These are phyloP conservation scores for Spilarctia lutea DNA, from an alignment of 2,888 invertebrate species.

Conservation along the genomic window DNA sequence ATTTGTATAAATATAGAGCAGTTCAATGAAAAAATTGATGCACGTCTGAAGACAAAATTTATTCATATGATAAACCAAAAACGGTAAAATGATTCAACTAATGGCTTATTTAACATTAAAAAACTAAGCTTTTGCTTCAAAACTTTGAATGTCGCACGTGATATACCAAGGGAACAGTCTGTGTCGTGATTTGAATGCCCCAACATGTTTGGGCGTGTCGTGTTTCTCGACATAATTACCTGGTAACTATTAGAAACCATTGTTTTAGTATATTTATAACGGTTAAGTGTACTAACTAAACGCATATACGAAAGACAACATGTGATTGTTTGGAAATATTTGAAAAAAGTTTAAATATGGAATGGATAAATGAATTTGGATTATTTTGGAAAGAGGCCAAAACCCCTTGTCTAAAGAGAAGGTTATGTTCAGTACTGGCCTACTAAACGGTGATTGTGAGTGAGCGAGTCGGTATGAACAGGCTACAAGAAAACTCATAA, in stretches of 20 bases:
- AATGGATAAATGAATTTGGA: background rate
- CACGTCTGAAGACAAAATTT: background rate
- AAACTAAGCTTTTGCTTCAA: background rate
- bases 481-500: no score
- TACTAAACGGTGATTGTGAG: no score
- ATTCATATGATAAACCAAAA: background rate
- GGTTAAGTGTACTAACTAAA: background rate
- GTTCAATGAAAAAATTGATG: background rate
- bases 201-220: constrained; percentile 27
- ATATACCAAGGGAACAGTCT: constrained; percentile 42
- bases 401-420: no score
- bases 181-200: constrained; percentile 46
- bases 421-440: no score
- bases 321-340: background rate
- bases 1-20: background rate
- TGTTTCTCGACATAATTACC: constrained; percentile 30
- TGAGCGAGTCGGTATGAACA: no score
- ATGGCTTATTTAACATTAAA: background rate
- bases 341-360: background rate
- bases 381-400: no score
- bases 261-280: background rate
- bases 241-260: background rate
- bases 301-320: background rate
- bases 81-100: background rate
- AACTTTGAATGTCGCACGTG: constrained; percentile 20